phyloP scores from a whole-genome alignment of 2,113 vertebrate species.

The Clarias magur region DNA sequence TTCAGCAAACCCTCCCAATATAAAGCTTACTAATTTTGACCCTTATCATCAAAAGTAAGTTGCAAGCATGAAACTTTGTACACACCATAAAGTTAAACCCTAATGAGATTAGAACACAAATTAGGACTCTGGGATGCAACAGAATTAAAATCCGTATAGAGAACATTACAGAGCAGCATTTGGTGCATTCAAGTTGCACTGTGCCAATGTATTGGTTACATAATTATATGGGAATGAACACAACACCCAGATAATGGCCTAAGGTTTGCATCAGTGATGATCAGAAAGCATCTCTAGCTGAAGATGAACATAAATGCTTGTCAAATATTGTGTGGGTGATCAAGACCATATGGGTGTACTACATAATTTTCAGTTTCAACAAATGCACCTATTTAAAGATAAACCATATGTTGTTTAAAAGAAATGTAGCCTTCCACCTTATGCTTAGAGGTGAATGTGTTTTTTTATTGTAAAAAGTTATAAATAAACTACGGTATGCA shows the following conservation, averaged over 20 bases:
- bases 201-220: no score
- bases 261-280: not conserved
- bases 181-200: no score
- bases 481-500: not conserved
- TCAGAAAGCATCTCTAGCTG: not conserved
- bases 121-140: not conserved
- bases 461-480: not conserved
- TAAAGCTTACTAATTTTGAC: conserved; percentile 7
- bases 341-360: not conserved
- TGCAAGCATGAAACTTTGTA: not conserved
- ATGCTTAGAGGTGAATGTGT: not conserved
- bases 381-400: not conserved
- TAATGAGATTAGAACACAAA: not conserved
- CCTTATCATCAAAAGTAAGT: not conserved
- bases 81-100: not conserved
- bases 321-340: not conserved
- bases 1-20: not conserved
- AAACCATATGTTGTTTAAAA: not conserved
- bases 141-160: not conserved
- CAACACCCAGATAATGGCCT: not conserved
- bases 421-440: not conserved
- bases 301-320: not conserved
- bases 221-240: not conserved
- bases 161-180: not conserved
- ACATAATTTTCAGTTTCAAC: not conserved